Conservation (phyloP, 2,888 invertebrate species). For the Eumerus sabulonum region DNA sequence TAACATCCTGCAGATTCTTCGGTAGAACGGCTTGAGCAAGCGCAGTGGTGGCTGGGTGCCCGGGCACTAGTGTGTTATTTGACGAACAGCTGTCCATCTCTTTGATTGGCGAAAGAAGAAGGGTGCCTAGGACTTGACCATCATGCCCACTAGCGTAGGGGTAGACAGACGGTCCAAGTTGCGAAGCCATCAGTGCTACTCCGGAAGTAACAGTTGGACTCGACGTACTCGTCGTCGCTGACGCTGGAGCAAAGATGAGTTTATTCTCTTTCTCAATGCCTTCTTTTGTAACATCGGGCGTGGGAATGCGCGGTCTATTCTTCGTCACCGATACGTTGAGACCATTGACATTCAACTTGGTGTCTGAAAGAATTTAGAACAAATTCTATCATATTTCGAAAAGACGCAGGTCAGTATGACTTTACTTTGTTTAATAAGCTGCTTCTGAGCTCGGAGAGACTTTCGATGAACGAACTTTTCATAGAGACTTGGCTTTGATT, state of each 20-base stretch:
- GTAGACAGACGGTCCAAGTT: constrained; percentile 80
- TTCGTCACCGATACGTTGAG: constrained; percentile 80
- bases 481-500: constrained; percentile 88
- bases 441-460: constrained; percentile 80
- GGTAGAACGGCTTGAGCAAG: constrained; percentile 89
- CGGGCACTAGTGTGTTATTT: constrained; percentile 86
- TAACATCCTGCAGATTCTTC: constrained; percentile 70
- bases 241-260: constrained; percentile 75
- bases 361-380: constrained; percentile 18
- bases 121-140: constrained; percentile 86
- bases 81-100: constrained; percentile 89
- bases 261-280: constrained; percentile 86
- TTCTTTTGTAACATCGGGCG: constrained; percentile 92
- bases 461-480: constrained; percentile 90
- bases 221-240: constrained; percentile 78
- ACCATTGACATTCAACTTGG: constrained; percentile 81
- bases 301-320: constrained; percentile 92
- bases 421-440: constrained; percentile 85
- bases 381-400: not conserved
- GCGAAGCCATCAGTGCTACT: constrained; percentile 86
- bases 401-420: constrained; percentile 12
- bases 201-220: constrained; percentile 79
- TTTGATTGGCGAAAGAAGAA: constrained; percentile 90
- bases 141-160: constrained; percentile 80
- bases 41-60: constrained; percentile 87